Evolutionary conservation across 2,113 vertebrate species (phyloP).

Genomic region (Pitta sordida): DNA sequence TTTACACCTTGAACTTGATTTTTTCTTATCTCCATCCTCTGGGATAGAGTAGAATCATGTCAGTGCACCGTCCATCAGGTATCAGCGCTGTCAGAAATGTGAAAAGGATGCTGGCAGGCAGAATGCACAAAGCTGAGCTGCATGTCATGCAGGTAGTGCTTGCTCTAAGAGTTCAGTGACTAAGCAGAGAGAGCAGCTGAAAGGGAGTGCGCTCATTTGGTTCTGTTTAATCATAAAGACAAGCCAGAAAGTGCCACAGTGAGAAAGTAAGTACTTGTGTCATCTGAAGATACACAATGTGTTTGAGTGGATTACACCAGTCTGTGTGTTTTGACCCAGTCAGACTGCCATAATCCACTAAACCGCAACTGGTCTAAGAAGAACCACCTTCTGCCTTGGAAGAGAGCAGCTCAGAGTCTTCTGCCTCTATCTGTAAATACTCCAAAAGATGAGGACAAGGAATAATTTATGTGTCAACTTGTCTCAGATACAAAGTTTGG

Average conservation of each 20-base stretch:
- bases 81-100: neutral
- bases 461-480: neutral
- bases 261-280: neutral
- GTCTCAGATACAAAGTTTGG: neutral
- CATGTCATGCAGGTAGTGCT: too few relatives aligned
- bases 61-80: neutral
- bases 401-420: neutral
- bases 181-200: neutral
- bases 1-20: accelerated
- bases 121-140: neutral
- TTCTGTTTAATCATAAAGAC: neutral
- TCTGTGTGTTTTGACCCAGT: neutral
- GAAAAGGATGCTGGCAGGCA: neutral
- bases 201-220: neutral
- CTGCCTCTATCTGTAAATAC: neutral
- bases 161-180: neutral
- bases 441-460: neutral
- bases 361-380: neutral
- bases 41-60: neutral
- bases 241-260: neutral
- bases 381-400: neutral
- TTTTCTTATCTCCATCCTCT: neutral
- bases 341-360: neutral
- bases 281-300: neutral
- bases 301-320: neutral